Evolutionary conservation across 2,888 invertebrate species (phyloP), one percentile per base, ranked within the genome.

Genomic region (Hydroisotoma schaefferi): DNA sequence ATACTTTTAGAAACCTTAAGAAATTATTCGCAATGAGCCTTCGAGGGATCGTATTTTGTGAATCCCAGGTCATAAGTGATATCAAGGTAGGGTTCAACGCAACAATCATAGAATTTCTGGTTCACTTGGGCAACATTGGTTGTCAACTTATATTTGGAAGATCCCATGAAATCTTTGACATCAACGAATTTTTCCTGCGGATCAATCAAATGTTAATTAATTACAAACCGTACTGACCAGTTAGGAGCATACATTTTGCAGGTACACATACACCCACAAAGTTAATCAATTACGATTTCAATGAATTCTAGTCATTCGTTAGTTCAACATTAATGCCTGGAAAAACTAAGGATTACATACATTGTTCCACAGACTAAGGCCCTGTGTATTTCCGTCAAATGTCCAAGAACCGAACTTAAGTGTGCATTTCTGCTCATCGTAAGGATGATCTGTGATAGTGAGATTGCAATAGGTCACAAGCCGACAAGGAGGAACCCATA

Each of bases 361-460:
- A 18, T 60, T 51, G 28, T 61, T 52, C 25, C 53, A 63, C 37
- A 67, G 58, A 20, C 63, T 52, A 10, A 66, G 12, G 26, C 65
- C 69, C 52, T 67, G 22, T 1, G 55, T 53, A 37, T 38, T 44
- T 51, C 65, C 65, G 44, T 69, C 67, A 49, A 55, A 67, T 12
- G 67, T 63, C 69, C 69, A 69, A 18, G 57, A 57, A 1, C 69
- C 67, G 37, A 67, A 67, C 53, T 67, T 65, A 40, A 69, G 10
- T 12, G 27, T 48, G 43, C 69, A 69, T 8, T 26, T 48, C 27
- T 69, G 69, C 26, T 61, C 53, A n/a, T 55, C 65, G 28, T 55
- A 65, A 1, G 67, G 67, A 5, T 40, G n/a, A 4, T 46, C 38
- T 15, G 44, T 43, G 29, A 67, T 29, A 18, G 56, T 64, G 2